phyloP scores from a whole-genome alignment of 2,888 invertebrate genomes.

The Aethes cnicana region DNA sequence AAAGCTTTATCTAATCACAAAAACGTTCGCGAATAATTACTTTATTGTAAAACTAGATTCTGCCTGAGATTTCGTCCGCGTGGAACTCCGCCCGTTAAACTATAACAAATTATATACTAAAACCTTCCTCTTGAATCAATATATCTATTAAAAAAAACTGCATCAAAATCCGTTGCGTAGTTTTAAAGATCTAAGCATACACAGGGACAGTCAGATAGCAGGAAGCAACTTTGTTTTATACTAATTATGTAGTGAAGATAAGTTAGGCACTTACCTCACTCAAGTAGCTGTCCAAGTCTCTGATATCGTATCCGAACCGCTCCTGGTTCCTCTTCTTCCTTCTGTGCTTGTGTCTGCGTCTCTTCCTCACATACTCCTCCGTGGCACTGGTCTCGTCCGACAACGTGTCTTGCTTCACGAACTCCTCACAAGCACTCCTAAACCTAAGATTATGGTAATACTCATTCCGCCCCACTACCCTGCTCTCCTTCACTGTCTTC shows the following conservation, averaged over 20 bases:
- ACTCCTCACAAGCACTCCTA: conserved; percentile 70
- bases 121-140: too few relatives aligned
- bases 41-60: too few relatives aligned
- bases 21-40: too few relatives aligned
- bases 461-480: conserved; percentile 71
- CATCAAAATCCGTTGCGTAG: too few relatives aligned
- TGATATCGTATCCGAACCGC: conserved; percentile 89
- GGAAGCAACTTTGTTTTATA: too few relatives aligned
- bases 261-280: conserved; percentile 83
- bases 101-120: too few relatives aligned
- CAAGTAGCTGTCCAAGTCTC: conserved; percentile 89
- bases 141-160: too few relatives aligned
- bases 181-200: too few relatives aligned
- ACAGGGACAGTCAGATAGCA: too few relatives aligned
- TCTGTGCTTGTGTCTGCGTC: conserved; percentile 75
- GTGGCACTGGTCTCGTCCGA: conserved; percentile 65
- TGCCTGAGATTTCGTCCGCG: too few relatives aligned
- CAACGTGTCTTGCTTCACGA: conserved; percentile 59
- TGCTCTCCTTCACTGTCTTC: conserved; percentile 51
- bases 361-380: conserved; percentile 68
- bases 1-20: too few relatives aligned
- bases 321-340: conserved; percentile 62
- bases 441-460: conserved; percentile 75
- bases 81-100: too few relatives aligned
- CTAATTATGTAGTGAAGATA: background rate